Evolutionary conservation across 2,797 vertebrate genomes (phyloP).

Genomic region (Sebastes taczanowskii): DNA sequence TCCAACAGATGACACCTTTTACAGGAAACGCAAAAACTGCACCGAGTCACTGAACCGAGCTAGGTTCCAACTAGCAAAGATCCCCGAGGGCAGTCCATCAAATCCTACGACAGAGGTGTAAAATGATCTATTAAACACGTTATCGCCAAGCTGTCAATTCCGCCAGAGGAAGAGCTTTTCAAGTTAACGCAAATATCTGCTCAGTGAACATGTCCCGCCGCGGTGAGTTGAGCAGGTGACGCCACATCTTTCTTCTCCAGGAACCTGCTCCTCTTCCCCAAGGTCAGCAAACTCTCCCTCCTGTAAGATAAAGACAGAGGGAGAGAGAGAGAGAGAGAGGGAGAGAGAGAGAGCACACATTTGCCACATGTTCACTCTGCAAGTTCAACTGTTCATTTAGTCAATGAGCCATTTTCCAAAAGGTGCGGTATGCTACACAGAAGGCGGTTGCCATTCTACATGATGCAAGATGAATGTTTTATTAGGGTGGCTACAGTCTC

Average conservation of each 20-base stretch:
- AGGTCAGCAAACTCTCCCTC: conserved; percentile 71
- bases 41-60: conserved; percentile 45
- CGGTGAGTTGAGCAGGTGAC: conserved; percentile 56
- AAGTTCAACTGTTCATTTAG: conserved; percentile 65
- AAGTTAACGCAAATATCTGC: conserved; percentile 74
- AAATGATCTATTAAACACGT: conserved; percentile 56
- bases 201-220: conserved; percentile 68
- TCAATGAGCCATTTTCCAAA: conserved; percentile 57
- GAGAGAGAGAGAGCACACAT: conserved; percentile 58
- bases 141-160: conserved; percentile 58
- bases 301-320: conserved; percentile 66
- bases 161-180: conserved; percentile 57
- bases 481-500: conserved; percentile 38
- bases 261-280: conserved; percentile 52
- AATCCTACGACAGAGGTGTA: conserved; percentile 63
- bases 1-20: conserved; percentile 61
- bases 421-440: conserved; percentile 35
- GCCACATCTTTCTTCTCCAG: conserved; percentile 73
- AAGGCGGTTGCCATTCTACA: conserved; percentile 47
- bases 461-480: conserved; percentile 60
- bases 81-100: conserved; percentile 68
- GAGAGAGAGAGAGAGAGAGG: conserved; percentile 38
- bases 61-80: conserved; percentile 56
- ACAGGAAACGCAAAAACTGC: conserved; percentile 39
- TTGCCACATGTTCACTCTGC: conserved; percentile 74